Base-by-base conservation (phyloP, 2,888 invertebrate genomes). In the Notodonta dromedarius region DNA sequence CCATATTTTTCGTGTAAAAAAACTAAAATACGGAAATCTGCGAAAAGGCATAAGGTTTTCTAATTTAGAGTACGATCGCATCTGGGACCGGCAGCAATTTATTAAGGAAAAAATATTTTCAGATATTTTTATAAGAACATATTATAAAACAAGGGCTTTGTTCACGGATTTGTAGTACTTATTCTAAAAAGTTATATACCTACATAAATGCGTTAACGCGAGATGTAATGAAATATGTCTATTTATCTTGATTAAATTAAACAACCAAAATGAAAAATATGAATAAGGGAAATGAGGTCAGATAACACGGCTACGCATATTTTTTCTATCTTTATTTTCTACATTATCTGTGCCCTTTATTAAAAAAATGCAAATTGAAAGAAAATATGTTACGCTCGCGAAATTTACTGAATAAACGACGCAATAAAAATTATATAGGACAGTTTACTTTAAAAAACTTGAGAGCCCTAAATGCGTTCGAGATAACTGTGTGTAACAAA, bases 401-500 rank as follows among this genome's bases (percentile, higher is more conserved):
- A 32, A 48, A 44, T 61, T 57, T 59, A 61, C 39, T 59, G 16
- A 48, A 44, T 44, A 56, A 24, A 56, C 16, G 24, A 32, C 16
- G 24, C n/a, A 59, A 59, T 66, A 61, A 66, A 71, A 70, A 62
- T 51, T 62, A 60, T 58, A 63, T 59, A 48, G 53, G 46, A 53
- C 14, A 44, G 59, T 65, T 62, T 59, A 58, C n/a, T 66, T 58
- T 62, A 65, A 67, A 69, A 64, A 59, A 13, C 58, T 53, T 60
- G 66, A 69, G 70, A 44, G 14, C n/a, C 42, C 9, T 70, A 62
- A 50, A 56, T 64, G 61, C 63, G 11, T 71, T 63, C 32, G 46
- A 44, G 12, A 66, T 63, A 77, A 73, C n/a, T n/a, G n/a, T n/a
- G n/a, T n/a, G n/a, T n/a, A 77, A 74, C 56, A 75, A 71, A 69